Percentiles rank a stretch among this genome's conserved stretches.
Conservation (phyloP, 2,888 invertebrate genomes). For the Congeria kusceri region DNA sequence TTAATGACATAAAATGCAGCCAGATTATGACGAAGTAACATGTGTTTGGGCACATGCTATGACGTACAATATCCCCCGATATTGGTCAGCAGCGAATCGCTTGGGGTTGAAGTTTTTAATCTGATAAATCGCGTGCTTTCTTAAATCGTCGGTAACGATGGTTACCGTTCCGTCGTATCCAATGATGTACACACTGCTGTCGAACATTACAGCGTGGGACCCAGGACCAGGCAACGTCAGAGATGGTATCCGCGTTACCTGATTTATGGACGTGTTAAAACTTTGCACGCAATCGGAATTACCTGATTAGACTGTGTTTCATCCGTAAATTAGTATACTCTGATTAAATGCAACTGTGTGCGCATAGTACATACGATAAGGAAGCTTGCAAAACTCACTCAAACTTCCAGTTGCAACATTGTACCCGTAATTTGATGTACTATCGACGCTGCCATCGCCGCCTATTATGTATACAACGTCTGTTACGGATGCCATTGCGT, state of each 20-base stretch:
- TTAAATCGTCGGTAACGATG: not conserved
- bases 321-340: conserved; percentile 11
- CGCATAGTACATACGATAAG: conserved; percentile 1
- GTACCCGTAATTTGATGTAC: conserved; percentile 8
- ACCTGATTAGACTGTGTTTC: not conserved
- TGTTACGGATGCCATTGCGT: conserved; percentile 18
- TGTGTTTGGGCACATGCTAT: not conserved
- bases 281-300: not conserved
- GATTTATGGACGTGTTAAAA: conserved; percentile 13
- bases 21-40: not conserved
- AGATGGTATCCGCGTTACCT: conserved; percentile 7
- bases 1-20: too few species aligned
- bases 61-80: conserved; percentile 11
- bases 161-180: not conserved
- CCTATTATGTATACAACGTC: conserved; percentile 19
- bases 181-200: conserved; percentile 4
- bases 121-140: not conserved
- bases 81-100: conserved; percentile 11
- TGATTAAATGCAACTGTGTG: not conserved
- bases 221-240: conserved; percentile 6
- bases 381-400: conserved; percentile 8
- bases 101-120: conserved; percentile 14
- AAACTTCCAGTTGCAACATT: conserved; percentile 13
- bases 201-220: conserved; percentile 10
- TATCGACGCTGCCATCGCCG: conserved; percentile 10